A percentile compares a stretch with the other conserved stretches of the same genome.
phyloP scores from a whole-genome alignment of 2,113 vertebrate species.

The Corythornis vintsioides region DNA sequence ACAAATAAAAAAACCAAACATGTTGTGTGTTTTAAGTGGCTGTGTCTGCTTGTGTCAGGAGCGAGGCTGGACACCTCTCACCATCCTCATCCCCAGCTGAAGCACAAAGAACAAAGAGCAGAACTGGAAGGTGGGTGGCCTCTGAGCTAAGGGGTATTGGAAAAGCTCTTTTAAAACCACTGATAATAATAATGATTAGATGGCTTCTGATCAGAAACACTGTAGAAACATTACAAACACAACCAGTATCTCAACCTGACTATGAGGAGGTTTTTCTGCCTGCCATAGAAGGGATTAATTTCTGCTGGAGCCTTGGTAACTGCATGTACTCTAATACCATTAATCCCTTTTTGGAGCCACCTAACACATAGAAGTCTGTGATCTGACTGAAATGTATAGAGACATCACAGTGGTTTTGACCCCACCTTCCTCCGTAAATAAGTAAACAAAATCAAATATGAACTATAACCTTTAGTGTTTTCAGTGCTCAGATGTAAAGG shows the following conservation, averaged over 20 bases:
- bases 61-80: neutral
- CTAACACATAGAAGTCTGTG: neutral
- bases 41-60: constrained; percentile 53
- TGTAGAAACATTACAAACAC: neutral
- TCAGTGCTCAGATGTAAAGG: neutral
- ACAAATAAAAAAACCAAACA: constrained; percentile 80
- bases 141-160: neutral
- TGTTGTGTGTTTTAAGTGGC: constrained; percentile 80
- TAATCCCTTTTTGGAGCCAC: neutral
- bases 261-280: neutral
- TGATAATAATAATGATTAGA: neutral
- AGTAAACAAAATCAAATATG: neutral
- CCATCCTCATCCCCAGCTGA: neutral
- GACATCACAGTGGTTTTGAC: neutral
- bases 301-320: neutral
- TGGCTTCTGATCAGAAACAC: neutral
- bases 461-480: neutral
- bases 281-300: neutral
- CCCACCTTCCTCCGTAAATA: neutral
- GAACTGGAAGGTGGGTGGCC: neutral
- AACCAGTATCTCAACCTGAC: neutral
- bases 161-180: neutral
- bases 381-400: neutral
- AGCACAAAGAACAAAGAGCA: neutral
- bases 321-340: neutral